phyloP scores from a whole-genome alignment of 2,888 invertebrate genomes.

The Thymelicus lineola region DNA sequence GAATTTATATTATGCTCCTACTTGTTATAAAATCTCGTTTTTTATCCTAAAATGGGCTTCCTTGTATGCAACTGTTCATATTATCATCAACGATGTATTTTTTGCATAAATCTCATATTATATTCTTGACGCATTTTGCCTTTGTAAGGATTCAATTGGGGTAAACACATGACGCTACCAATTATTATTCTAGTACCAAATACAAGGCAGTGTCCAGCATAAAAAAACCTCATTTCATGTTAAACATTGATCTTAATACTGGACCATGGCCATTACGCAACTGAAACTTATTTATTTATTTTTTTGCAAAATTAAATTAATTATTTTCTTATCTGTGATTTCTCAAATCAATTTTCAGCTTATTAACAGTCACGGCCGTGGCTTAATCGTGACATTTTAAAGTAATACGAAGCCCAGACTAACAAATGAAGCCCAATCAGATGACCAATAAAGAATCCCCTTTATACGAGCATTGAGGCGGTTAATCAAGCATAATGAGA shows the following conservation, averaged over 20 bases:
- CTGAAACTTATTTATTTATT: no score
- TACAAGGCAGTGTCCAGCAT: no score
- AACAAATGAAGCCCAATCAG: constrained; percentile 2
- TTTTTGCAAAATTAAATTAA: no score
- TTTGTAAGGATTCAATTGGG: no score
- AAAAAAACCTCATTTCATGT: no score
- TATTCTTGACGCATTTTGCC: background rate
- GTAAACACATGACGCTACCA: no score
- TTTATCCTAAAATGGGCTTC: constrained; percentile 24
- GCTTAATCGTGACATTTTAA: background rate
- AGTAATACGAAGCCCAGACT: background rate
- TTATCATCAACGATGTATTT: background rate
- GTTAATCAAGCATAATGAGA: constrained; percentile 39
- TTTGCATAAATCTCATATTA: constrained; percentile 1
- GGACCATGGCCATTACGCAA: no score
- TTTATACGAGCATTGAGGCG: constrained; percentile 8
- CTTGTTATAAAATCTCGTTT: constrained; percentile 14
- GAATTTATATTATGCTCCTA: constrained; percentile 24
- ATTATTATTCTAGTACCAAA: no score
- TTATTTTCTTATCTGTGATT: no score
- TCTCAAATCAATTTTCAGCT: background rate
- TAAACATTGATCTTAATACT: no score
- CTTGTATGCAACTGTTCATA: background rate
- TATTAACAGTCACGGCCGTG: background rate
- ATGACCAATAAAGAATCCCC: constrained; percentile 7